Percentiles rank a stretch among this genome's conserved stretches.
Conservation (phyloP, 2,113 vertebrate species). For the Guaruba guarouba region DNA sequence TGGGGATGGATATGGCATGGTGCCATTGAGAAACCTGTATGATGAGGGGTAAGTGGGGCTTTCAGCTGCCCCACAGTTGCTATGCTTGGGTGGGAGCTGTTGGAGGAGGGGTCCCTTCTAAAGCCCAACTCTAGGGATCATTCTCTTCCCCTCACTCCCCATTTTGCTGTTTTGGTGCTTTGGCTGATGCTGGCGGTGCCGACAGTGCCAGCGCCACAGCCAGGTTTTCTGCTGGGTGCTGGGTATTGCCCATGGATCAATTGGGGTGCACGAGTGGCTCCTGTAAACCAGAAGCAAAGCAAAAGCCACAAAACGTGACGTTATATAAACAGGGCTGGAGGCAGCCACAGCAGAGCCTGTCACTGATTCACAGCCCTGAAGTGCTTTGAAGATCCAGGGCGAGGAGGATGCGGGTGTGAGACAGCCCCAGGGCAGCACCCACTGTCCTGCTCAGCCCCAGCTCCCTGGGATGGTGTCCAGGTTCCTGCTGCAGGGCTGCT, state of each 20-base stretch:
- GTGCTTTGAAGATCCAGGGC: not conserved
- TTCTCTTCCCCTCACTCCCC: not conserved
- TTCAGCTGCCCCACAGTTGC: not conserved
- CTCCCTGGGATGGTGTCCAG: not conserved
- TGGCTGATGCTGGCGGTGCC: rapidly evolving
- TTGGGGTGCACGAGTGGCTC: conserved; percentile 11
- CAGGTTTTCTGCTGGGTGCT: rapidly evolving
- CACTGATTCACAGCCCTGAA: not conserved
- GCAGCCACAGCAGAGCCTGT: conserved; percentile 10
- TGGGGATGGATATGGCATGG: not conserved
- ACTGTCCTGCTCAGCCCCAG: not conserved
- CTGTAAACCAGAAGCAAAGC: not conserved
- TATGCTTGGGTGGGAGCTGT: not conserved
- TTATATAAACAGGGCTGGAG: conserved; percentile 15
- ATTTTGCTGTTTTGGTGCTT: not conserved
- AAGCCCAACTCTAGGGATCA: rapidly evolving
- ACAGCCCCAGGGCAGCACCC: not conserved
- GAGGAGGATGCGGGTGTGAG: rapidly evolving
- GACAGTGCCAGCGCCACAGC: not conserved
- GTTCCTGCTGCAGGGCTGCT: not conserved
- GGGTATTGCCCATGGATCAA: rapidly evolving
- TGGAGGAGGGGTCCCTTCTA: not conserved
- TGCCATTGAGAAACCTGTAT: not conserved
- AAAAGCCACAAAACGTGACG: not conserved
- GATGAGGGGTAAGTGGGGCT: not conserved